Conservation (phyloP, 2,888 invertebrate species). For the Teleogryllus oceanicus region DNA sequence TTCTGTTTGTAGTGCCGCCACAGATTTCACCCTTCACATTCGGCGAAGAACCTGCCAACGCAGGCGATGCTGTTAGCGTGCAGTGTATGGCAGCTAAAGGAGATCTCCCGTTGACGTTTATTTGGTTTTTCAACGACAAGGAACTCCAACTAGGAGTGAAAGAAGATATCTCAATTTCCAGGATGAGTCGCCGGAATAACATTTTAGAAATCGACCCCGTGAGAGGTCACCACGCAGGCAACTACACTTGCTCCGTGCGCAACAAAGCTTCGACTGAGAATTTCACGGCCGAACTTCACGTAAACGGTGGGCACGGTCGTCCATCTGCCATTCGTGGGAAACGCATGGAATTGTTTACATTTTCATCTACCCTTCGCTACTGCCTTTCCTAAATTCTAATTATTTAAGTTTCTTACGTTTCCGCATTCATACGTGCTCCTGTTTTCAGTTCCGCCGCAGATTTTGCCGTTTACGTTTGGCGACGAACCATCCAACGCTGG, state of each 20-base stretch:
- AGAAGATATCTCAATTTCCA: slow-evolving; percentile 52
- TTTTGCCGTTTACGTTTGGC: slow-evolving; percentile 56
- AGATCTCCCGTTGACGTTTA: slow-evolving; percentile 49
- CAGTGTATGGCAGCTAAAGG: slow-evolving; percentile 44
- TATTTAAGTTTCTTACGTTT: too few relatives aligned
- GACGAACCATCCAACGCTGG: slow-evolving; percentile 68
- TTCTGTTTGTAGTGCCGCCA: slow-evolving; percentile 44
- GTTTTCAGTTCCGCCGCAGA: slow-evolving; percentile 66
- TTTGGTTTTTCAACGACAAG: slow-evolving; percentile 65
- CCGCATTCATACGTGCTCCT: neutral
- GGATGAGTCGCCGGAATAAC: slow-evolving; percentile 59
- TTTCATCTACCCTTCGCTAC: too few relatives aligned
- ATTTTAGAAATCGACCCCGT: slow-evolving; percentile 56
- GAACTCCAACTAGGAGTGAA: slow-evolving; percentile 33
- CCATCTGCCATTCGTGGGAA: too few relatives aligned
- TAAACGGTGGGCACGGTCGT: slow-evolving; percentile 40
- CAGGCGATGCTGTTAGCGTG: slow-evolving; percentile 49
- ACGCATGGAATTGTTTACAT: too few relatives aligned
- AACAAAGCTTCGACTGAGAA: slow-evolving; percentile 67
- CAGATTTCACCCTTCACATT: slow-evolving; percentile 55
- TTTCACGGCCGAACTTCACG: slow-evolving; percentile 39
- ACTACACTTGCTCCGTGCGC: slow-evolving; percentile 71
- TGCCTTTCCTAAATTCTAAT: too few relatives aligned
- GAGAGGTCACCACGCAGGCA: slow-evolving; percentile 59
- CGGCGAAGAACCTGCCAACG: slow-evolving; percentile 55